Percentiles rank a stretch among this genome's conserved stretches.
Evolutionary conservation across 2,113 vertebrate genomes (phyloP).

Genomic region (Alligator sinensis): DNA sequence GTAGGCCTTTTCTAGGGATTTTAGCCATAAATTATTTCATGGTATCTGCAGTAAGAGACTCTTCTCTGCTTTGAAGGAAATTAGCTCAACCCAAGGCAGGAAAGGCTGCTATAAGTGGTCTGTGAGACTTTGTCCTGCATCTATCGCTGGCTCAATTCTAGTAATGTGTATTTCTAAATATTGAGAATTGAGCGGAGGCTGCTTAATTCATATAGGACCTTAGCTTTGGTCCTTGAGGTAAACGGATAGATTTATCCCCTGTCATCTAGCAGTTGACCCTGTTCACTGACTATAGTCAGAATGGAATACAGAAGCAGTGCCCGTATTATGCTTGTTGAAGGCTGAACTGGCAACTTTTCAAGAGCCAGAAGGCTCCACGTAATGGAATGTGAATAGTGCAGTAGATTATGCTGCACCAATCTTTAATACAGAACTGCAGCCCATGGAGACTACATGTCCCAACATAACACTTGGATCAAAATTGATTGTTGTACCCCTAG

Average conservation of each 20-base stretch:
- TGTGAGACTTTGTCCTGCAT: background rate
- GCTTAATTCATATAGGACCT: background rate
- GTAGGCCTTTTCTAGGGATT: background rate
- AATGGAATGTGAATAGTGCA: background rate
- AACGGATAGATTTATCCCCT: background rate
- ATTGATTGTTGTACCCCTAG: background rate
- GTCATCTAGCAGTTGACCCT: background rate
- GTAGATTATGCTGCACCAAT: background rate
- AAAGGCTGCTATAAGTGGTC: background rate
- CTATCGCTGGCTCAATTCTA: background rate
- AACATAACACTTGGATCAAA: background rate
- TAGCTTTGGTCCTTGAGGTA: background rate
- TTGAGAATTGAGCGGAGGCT: background rate
- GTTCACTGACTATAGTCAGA: background rate
- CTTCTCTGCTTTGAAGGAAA: background rate
- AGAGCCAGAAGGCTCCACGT: background rate
- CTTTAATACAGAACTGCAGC: background rate
- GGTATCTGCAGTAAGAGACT: background rate
- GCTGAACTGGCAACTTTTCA: background rate
- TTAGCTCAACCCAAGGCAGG: background rate
- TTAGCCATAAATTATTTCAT: background rate
- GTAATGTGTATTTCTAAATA: accelerated
- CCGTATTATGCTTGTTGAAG: accelerated
- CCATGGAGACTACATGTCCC: background rate
- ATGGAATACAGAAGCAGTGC: background rate